Percentiles rank a stretch among this genome's conserved stretches.
phyloP scores from a whole-genome alignment of 92 coral and sea anemone species.

The Epizoanthus ramosus region DNA sequence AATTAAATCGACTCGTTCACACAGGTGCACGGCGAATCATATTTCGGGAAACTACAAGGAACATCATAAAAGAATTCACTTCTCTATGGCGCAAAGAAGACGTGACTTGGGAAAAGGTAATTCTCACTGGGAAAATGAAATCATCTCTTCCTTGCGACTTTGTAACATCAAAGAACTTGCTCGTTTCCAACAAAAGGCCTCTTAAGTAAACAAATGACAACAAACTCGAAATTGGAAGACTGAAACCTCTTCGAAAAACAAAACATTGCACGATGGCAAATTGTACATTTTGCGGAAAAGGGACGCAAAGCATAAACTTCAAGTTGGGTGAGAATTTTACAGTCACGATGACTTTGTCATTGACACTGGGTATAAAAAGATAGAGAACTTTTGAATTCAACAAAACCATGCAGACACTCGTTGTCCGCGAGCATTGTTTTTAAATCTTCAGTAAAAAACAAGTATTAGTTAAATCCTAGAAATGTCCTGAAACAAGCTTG shows the following conservation, averaged over 20 bases:
- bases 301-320: neutral
- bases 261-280: neutral
- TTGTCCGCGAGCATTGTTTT: too few species aligned
- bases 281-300: neutral
- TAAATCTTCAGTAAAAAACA: too few species aligned
- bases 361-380: too few species aligned
- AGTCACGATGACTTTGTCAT: too few species aligned
- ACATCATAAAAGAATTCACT: neutral
- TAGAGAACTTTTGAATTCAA: too few species aligned
- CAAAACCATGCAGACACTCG: too few species aligned
- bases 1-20: conserved; percentile 6
- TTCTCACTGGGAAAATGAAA: neutral
- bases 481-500: too few species aligned
- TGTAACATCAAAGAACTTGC: conserved; percentile 30
- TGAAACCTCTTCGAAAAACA: neutral
- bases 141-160: conserved; percentile 5
- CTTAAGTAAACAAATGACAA: conserved; percentile 28
- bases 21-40: conserved; percentile 24
- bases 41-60: neutral
- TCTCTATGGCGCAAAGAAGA: neutral
- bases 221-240: neutral
- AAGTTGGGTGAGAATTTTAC: neutral
- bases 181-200: conserved; percentile 23
- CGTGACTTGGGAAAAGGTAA: neutral
- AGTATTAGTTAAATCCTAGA: too few species aligned